phyloP scores from a whole-genome alignment of 2,888 invertebrate genomes.

The Physocephala rufipes region DNA sequence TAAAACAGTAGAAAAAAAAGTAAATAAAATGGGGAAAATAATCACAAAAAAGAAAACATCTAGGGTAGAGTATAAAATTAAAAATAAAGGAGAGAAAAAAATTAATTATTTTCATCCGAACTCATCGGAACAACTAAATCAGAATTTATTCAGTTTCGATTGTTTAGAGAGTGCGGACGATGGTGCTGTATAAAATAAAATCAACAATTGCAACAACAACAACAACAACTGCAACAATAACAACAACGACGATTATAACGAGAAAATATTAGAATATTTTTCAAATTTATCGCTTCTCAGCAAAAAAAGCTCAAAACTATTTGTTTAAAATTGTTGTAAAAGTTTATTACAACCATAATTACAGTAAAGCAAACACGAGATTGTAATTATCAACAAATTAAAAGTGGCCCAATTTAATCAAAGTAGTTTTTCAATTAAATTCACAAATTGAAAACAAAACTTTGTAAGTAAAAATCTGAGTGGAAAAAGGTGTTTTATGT shows the following conservation, averaged over 20 bases:
- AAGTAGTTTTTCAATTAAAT: too few species aligned
- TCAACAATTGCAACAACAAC: neutral
- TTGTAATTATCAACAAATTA: too few species aligned
- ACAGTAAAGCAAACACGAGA: too few species aligned
- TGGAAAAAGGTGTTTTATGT: neutral
- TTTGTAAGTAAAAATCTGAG: neutral
- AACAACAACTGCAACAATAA: neutral
- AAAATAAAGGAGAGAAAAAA: constrained; percentile 37
- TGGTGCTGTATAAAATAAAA: neutral
- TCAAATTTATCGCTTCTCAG: too few species aligned
- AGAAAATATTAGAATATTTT: too few species aligned
- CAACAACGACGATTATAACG: neutral
- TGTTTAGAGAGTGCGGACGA: constrained; percentile 63
- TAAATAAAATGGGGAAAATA: constrained; percentile 34
- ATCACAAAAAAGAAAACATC: constrained; percentile 36
- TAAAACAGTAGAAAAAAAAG: constrained; percentile 26
- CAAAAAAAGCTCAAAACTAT: too few species aligned
- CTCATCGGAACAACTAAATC: constrained; percentile 55
- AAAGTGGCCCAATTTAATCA: too few species aligned
- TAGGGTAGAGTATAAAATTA: constrained; percentile 1
- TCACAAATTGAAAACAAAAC: neutral
- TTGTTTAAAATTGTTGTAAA: too few species aligned
- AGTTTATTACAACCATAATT: too few species aligned
- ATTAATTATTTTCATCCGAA: constrained; percentile 49
- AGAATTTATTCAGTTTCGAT: constrained; percentile 65